phyloP scores from a whole-genome alignment of 2,888 invertebrate species.

The Vesta saturnalis region DNA sequence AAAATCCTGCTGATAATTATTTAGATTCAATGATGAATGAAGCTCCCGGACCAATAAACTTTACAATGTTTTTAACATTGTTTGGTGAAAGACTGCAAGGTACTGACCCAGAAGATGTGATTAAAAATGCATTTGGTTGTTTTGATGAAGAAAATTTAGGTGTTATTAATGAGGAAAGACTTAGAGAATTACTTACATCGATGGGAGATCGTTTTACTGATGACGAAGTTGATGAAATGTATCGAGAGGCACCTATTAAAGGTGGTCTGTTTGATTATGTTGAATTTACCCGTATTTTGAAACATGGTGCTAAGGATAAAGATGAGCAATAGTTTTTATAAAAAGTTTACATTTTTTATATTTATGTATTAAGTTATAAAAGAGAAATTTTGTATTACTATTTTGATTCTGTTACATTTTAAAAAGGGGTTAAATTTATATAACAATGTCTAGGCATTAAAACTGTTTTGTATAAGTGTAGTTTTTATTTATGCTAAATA shows the following conservation, averaged over 20 bases:
- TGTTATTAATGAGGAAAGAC: slow-evolving; percentile 90
- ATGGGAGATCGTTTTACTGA: slow-evolving; percentile 98
- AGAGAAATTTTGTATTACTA: neutral
- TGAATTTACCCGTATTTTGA: slow-evolving; percentile 98
- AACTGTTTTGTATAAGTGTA: too few species aligned
- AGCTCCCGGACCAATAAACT: slow-evolving; percentile 98
- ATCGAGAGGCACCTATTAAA: slow-evolving; percentile 97
- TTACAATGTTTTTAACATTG: slow-evolving; percentile 98
- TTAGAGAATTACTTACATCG: slow-evolving; percentile 93
- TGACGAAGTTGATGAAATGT: slow-evolving; percentile 99
- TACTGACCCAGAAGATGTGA: slow-evolving; percentile 98
- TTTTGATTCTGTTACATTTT: slow-evolving; percentile 6
- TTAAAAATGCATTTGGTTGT: slow-evolving; percentile 99
- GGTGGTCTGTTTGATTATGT: slow-evolving; percentile 95
- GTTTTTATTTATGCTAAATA: too few species aligned
- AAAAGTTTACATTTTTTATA: slow-evolving; percentile 36
- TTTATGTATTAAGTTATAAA: neutral
- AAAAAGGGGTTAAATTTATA: too few species aligned
- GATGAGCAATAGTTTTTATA: slow-evolving; percentile 82
- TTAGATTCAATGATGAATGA: slow-evolving; percentile 99
- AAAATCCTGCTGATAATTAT: slow-evolving; percentile 96
- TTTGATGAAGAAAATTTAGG: slow-evolving; percentile 98
- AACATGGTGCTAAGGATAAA: slow-evolving; percentile 99
- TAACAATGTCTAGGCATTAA: too few species aligned
- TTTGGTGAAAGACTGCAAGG: slow-evolving; percentile 99